Base-by-base conservation (phyloP, 2,888 invertebrate genomes). In the Zelleria hepariella region DNA sequence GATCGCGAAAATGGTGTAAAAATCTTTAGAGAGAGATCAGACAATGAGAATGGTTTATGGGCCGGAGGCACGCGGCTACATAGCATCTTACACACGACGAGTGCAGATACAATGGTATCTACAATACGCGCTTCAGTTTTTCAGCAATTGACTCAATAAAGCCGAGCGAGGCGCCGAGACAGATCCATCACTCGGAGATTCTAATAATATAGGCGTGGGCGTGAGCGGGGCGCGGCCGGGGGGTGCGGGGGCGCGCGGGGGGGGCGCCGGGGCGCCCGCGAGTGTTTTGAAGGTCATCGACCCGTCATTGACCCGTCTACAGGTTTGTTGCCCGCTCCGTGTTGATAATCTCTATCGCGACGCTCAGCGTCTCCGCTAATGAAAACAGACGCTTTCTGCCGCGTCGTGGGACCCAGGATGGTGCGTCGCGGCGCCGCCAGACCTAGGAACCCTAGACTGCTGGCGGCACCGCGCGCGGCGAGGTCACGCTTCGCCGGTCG, bases 201-300 rank as follows among this genome's bases (percentile, higher is more conserved):
- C 32, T 42, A 42, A 42, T 42, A 51, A 51, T 51, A 23, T 10
- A 51, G 63, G 48, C 59, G 48, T 64, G 64, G 67, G 64, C 66
- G 60, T 62, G 63, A 65, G 63, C 63, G 59, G 54, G 57, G 62
- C 69, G 66, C 65, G 67, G 21, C 21, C 20, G 21, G 63, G 68
- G 66, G 60, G 67, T 61, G 58, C 58, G 57, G 61, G 63, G 60
- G 64, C 63, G 64, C 66, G 60, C 62, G 65, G 66, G 63, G 62
- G 59, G 54, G 55, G 62, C 69, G 66, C 65, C 66, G 20, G 49
- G 21, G 20, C 68, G 62, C 58, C 58, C 57, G 61, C 63, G 60
- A 64, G 62, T 48, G 48, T 55, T 54, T 59, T 54, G 54, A 48
- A 54, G 54, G 59, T 59, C 48, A 59, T 55, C 24, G 49, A 59